Percentiles rank a stretch among this genome's conserved stretches.
These are phyloP conservation scores for Scartelaos histophorus DNA, from an alignment of 2,113 vertebrate species.

Conservation along the genomic window DNA sequence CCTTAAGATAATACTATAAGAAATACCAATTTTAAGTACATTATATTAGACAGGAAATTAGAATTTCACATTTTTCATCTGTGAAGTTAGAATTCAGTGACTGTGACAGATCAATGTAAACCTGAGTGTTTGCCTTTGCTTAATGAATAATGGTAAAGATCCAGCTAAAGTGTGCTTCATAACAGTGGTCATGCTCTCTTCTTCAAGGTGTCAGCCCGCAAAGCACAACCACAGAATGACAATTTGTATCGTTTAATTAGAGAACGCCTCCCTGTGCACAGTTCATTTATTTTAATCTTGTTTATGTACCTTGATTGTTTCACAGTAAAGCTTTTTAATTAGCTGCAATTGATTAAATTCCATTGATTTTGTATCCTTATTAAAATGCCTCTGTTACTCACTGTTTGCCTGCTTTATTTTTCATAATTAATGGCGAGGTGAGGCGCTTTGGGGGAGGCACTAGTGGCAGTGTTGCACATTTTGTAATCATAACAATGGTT, in stretches of 20 bases:
- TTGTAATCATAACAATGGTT: constrained; percentile 57
- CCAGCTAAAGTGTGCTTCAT: constrained; percentile 25
- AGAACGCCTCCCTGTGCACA: constrained; percentile 58
- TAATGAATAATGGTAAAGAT: constrained; percentile 40
- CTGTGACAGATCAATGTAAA: neutral
- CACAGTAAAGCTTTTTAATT: constrained; percentile 76
- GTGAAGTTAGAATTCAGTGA: neutral
- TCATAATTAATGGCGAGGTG: constrained; percentile 69
- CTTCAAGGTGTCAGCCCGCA: constrained; percentile 59
- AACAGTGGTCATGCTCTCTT: constrained; percentile 37
- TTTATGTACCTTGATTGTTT: constrained; percentile 78
- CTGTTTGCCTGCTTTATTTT: constrained; percentile 65
- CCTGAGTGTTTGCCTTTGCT: constrained; percentile 3
- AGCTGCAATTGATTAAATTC: constrained; percentile 74
- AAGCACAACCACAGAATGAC: constrained; percentile 59
- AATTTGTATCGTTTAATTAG: constrained; percentile 79
- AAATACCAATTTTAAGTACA: neutral
- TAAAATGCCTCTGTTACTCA: constrained; percentile 56
- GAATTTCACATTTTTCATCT: neutral
- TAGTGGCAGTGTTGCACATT: constrained; percentile 46
- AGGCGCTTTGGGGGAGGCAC: constrained; percentile 25
- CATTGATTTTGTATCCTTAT: constrained; percentile 76
- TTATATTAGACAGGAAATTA: neutral
- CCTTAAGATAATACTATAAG: too few species aligned
- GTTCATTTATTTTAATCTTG: constrained; percentile 79